Conservation (phyloP, 35 echinoderm and acorn worm species). For the Lytechinus variegatus region DNA sequence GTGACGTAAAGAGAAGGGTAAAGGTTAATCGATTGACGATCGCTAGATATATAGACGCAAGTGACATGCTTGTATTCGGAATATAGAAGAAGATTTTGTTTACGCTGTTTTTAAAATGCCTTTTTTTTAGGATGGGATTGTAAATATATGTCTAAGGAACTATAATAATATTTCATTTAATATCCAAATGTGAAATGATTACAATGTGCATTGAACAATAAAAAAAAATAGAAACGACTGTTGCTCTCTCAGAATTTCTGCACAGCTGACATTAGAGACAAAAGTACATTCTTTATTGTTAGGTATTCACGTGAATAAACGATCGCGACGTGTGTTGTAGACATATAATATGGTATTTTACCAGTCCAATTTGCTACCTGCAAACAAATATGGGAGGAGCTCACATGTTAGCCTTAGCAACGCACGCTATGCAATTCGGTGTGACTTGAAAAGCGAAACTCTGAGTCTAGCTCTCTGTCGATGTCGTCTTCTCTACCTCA, state of each 20-base stretch:
- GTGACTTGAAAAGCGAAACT: neutral
- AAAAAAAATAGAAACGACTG: neutral
- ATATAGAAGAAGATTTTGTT: too few relatives aligned
- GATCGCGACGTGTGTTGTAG: neutral
- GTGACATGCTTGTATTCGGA: neutral
- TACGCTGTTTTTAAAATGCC: too few relatives aligned
- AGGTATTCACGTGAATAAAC: neutral
- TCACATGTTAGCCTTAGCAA: slow-evolving; percentile 7
- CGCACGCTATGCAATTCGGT: neutral
- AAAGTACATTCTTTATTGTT: neutral
- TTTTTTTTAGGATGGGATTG: too few relatives aligned
- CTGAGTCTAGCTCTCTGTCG: neutral
- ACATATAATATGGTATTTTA: neutral
- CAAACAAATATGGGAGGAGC: neutral
- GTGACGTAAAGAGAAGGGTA: neutral
- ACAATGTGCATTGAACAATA: too few relatives aligned
- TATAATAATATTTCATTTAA: too few relatives aligned
- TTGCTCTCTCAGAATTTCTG: neutral
- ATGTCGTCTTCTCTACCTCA: neutral
- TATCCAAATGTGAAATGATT: too few relatives aligned
- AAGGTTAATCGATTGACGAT: neutral
- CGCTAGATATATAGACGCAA: neutral
- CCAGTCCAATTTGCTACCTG: neutral
- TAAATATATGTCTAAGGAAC: too few relatives aligned
- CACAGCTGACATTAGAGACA: neutral